Conservation (phyloP, 2,797 vertebrate species). For the Percopsis omiscomaycus region DNA sequence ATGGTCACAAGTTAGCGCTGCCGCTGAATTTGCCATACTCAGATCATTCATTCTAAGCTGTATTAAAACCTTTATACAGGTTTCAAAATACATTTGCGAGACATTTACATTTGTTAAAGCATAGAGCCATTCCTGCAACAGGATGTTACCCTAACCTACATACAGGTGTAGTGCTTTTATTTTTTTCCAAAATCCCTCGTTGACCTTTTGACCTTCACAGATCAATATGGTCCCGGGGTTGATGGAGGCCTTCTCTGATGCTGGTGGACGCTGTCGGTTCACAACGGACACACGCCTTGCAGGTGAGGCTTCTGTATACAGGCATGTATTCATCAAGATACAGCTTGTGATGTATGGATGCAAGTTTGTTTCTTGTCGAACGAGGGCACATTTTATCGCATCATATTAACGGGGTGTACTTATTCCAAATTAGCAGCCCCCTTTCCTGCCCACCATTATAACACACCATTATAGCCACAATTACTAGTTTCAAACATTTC, state of each 20-base stretch:
- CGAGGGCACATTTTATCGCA: too few relatives aligned
- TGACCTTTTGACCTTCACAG: constrained; percentile 63
- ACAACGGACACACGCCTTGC: constrained; percentile 68
- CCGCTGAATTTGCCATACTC: too few relatives aligned
- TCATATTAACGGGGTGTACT: too few relatives aligned
- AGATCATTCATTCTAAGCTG: too few relatives aligned
- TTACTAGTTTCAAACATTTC: background rate
- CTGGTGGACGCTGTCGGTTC: constrained; percentile 80
- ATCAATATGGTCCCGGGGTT: constrained; percentile 86
- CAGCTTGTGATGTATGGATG: background rate
- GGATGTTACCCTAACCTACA: too few relatives aligned
- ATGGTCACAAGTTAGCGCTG: too few relatives aligned
- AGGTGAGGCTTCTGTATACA: constrained; percentile 73
- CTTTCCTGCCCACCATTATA: background rate
- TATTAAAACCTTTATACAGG: too few relatives aligned
- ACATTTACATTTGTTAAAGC: too few relatives aligned
- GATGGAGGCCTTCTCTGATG: constrained; percentile 83
- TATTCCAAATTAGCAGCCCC: background rate
- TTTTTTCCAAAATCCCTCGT: background rate
- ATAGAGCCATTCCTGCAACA: too few relatives aligned
- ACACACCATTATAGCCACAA: background rate
- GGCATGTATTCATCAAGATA: too few relatives aligned
- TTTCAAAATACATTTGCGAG: too few relatives aligned
- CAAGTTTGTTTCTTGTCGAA: too few relatives aligned
- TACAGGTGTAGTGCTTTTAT: background rate